Evolutionary conservation across 2,888 invertebrate species (phyloP).

Genomic region (Drosophila cognata): DNA sequence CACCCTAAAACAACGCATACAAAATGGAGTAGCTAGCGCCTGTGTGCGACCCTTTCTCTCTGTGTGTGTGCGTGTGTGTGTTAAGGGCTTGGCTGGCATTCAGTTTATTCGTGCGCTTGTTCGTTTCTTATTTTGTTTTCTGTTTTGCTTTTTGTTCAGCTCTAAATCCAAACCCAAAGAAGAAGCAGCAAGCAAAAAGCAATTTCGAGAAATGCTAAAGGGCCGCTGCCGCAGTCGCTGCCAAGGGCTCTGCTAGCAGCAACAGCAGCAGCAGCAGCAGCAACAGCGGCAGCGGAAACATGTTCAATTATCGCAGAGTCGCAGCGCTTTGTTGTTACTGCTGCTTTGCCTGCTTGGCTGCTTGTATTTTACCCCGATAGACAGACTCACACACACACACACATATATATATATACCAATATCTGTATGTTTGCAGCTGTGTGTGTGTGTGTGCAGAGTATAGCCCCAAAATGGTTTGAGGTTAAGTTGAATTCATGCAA

Average conservation of each 20-base stretch:
- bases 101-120: slow-evolving; percentile 43
- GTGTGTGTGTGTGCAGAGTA: slow-evolving; percentile 13
- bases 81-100: slow-evolving; percentile 55
- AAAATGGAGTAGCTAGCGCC: slow-evolving; percentile 68
- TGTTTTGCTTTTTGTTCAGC: slow-evolving; percentile 11
- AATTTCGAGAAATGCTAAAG: slow-evolving; percentile 70
- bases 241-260: slow-evolving; percentile 6
- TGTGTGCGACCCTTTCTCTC: slow-evolving; percentile 22
- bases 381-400: slow-evolving; percentile 19
- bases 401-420: not conserved
- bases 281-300: slow-evolving; percentile 58
- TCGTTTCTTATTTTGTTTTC: slow-evolving; percentile 22
- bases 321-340: slow-evolving; percentile 34
- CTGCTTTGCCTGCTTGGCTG: slow-evolving; percentile 11
- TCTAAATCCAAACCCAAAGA: slow-evolving; percentile 33
- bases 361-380: slow-evolving; percentile 58
- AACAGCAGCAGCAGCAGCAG: not conserved
- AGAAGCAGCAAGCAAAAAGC: slow-evolving; percentile 53
- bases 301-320: slow-evolving; percentile 72
- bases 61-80: slow-evolving; percentile 27
- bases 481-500: slow-evolving; percentile 74
- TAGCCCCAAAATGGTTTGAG: slow-evolving; percentile 60
- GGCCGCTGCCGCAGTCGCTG: slow-evolving; percentile 34
- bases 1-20: slow-evolving; percentile 67
- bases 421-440: slow-evolving; percentile 9